A percentile compares a stretch with the other conserved stretches of the same genome.
Evolutionary conservation across 2,888 invertebrate species (phyloP).

Genomic region (Nomada flava): DNA sequence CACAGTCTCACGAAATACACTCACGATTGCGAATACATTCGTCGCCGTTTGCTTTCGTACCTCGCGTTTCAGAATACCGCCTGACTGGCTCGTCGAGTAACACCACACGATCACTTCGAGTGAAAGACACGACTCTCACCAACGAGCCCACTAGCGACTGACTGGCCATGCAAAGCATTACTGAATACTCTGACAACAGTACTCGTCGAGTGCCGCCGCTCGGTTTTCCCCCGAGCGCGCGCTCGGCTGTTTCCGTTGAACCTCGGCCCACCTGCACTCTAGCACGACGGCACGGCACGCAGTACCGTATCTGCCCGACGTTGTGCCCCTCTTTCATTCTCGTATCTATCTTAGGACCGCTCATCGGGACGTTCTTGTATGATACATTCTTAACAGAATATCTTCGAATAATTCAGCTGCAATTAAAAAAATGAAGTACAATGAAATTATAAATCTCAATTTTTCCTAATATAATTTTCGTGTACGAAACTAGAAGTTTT

Average conservation of each 20-base stretch:
- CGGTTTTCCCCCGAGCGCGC: conserved; percentile 80
- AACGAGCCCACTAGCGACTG: conserved; percentile 76
- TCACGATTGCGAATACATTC: conserved; percentile 31
- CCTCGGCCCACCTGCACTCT: conserved; percentile 86
- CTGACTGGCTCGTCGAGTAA: conserved; percentile 64
- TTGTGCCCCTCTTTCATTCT: background rate
- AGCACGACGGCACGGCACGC: conserved; percentile 76
- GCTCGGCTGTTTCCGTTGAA: conserved; percentile 82
- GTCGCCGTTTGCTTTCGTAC: conserved; percentile 31
- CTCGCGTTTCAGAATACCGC: conserved; percentile 49
- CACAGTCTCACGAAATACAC: conserved; percentile 72
- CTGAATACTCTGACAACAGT: conserved; percentile 83
- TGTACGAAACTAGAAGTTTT: background rate
- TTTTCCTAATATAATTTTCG: background rate
- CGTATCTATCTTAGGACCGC: conserved; percentile 4
- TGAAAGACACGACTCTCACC: conserved; percentile 76
- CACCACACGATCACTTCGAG: conserved; percentile 79
- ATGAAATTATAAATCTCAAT: accelerated
- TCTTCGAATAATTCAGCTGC: background rate
- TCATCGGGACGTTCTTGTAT: background rate
- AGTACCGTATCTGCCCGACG: conserved; percentile 58
- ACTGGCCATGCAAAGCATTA: conserved; percentile 83
- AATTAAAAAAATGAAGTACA: no score
- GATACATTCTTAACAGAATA: background rate
- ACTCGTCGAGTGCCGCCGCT: conserved; percentile 77